A percentile compares a stretch with the other conserved stretches of the same genome.
Evolutionary conservation across 2,113 vertebrate species (phyloP).

Genomic region (Piaya cayana): DNA sequence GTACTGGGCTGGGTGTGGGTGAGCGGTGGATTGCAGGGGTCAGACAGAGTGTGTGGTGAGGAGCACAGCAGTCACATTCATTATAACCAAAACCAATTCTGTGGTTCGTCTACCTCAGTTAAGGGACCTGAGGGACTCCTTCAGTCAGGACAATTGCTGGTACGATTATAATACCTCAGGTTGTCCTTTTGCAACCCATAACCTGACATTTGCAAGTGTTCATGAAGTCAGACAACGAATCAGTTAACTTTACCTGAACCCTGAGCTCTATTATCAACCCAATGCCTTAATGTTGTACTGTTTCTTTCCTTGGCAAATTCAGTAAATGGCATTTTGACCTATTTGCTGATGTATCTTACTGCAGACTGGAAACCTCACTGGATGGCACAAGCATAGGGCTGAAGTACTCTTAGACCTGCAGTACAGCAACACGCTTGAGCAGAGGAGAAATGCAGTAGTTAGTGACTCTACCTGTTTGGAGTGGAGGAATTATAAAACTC

Average conservation of each 20-base stretch:
- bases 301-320: neutral
- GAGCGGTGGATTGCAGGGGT: neutral
- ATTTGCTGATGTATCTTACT: neutral
- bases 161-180: neutral
- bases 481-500: neutral
- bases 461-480: neutral
- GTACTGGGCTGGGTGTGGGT: neutral
- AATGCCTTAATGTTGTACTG: neutral
- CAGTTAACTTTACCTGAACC: neutral
- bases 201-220: neutral
- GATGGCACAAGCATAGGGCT: neutral
- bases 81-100: neutral
- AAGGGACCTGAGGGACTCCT: neutral
- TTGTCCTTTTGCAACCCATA: neutral
- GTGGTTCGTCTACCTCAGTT: neutral
- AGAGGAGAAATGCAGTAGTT: neutral
- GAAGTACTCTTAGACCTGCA: neutral
- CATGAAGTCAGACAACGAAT: neutral
- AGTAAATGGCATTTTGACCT: neutral
- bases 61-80: neutral
- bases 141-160: neutral
- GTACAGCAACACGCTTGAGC: neutral
- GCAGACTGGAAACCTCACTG: neutral
- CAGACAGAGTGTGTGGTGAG: neutral
- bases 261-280: neutral